Evolutionary conservation across 1,140 invertebrate species (phyloP), one percentile per base, ranked within the genome.

Genomic region (Drosophila murphyi): DNA sequence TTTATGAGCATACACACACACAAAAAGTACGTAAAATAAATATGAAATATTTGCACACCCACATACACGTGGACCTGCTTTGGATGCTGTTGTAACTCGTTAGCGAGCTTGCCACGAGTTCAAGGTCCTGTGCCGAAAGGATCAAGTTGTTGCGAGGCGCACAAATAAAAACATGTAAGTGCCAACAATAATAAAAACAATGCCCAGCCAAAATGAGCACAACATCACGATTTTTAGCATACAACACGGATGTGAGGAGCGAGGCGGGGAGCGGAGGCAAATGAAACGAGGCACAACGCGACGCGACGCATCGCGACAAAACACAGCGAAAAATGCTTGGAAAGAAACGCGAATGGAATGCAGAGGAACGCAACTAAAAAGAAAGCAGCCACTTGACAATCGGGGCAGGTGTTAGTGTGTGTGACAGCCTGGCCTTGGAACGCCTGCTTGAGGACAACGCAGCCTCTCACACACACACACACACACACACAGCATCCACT

Each of bases 131-230:
- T 35, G 74, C 31, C 43, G 43, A 54, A 51, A 64, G 74, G 76
- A 77, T 82, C 79, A 80, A 82, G 64, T 82, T 71, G 72, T 50
- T 51, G 48, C 50, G 56, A 43, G 34, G 63, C 56, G 37, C 59
- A 68, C 57, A 81, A 59, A 52, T 63, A 77, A 79, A 78, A 75
- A 56, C 64, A 68, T 76, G 64, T 63, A 78, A 87, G 69, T 63
- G 69, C 45, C 75, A 77, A 65, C 76, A 79, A 86, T 70, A 86
- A 86, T 69, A 86, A 86, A 86, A 88, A 82, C 82, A 87, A 86
- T 72, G 71, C 59, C 64, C 45, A 48, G 67, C 35, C 62, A 39
- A 81, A 76, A 72, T 81, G 82, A 78, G 80, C 75, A 72, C 74
- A 70, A 72, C 67, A 79, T 69, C 76, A 88, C 73, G 76, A 79